phyloP scores from a whole-genome alignment of 2,888 invertebrate species.

The Harpalus rubripes region DNA sequence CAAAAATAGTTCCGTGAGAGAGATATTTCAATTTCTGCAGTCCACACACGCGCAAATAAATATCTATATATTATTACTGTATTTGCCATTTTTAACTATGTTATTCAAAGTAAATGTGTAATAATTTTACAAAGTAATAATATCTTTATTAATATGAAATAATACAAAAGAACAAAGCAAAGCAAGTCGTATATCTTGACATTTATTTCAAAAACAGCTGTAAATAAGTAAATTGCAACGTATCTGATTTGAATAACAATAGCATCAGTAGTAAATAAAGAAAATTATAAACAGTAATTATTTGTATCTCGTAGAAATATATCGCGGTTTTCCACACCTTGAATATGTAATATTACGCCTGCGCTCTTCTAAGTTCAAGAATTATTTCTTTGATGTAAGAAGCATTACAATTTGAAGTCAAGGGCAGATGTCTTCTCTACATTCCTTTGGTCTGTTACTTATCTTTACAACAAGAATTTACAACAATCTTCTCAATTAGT shows the following conservation, averaged over 20 bases:
- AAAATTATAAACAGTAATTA: constrained; percentile 44
- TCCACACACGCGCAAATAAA: background rate
- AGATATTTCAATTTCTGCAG: too few species aligned
- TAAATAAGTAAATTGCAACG: constrained; percentile 17
- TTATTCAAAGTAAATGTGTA: constrained; percentile 6
- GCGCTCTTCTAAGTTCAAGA: background rate
- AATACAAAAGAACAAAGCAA: constrained; percentile 31
- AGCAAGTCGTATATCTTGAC: constrained; percentile 33
- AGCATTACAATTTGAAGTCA: constrained; percentile 46
- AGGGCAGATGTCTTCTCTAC: constrained; percentile 13
- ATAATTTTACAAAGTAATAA: constrained; percentile 10
- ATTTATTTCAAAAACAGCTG: constrained; percentile 35
- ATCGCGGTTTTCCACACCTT: constrained; percentile 40
- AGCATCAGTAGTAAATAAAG: constrained; percentile 31
- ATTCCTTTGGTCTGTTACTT: background rate
- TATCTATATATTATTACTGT: background rate
- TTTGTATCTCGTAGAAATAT: constrained; percentile 38
- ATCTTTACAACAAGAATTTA: background rate
- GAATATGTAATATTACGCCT: constrained; percentile 44
- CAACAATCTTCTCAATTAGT: background rate
- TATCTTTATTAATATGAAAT: constrained; percentile 10
- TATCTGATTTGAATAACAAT: constrained; percentile 41
- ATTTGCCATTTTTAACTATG: background rate
- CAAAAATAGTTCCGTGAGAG: too few species aligned
- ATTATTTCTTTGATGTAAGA: constrained; percentile 23